These are phyloP conservation scores for Hemaris fuciformis DNA, from an alignment of 2,888 invertebrate species.

Conservation along the genomic window DNA sequence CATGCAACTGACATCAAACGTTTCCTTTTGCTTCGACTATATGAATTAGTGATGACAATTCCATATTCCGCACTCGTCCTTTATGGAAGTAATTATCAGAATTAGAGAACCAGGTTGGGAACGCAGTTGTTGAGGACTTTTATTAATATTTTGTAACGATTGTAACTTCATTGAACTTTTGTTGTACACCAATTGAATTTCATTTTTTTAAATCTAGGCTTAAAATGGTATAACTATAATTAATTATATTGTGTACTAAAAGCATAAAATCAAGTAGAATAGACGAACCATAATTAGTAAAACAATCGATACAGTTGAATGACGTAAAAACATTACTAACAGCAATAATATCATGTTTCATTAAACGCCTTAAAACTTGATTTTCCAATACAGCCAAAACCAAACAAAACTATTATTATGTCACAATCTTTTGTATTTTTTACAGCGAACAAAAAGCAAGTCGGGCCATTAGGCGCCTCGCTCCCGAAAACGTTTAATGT, in stretches of 20 bases:
- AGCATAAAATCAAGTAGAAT: too few species aligned
- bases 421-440: neutral
- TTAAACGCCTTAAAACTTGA: neutral
- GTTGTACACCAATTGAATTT: neutral
- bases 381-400: neutral
- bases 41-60: constrained; percentile 33
- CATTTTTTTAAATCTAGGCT: neutral
- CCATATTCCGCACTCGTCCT: neutral
- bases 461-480: constrained; percentile 6
- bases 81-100: neutral
- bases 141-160: neutral
- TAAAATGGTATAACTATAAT: too few species aligned
- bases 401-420: neutral
- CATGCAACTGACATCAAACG: constrained; percentile 34
- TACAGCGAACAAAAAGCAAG: neutral
- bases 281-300: too few species aligned
- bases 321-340: too few species aligned
- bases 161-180: neutral
- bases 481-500: constrained; percentile 1
- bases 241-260: too few species aligned
- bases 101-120: neutral
- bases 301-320: too few species aligned
- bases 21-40: constrained; percentile 28
- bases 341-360: neutral
- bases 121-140: too few species aligned